Evolutionary conservation across 2,888 invertebrate genomes (phyloP).

Genomic region (Cheilosia grossa): DNA sequence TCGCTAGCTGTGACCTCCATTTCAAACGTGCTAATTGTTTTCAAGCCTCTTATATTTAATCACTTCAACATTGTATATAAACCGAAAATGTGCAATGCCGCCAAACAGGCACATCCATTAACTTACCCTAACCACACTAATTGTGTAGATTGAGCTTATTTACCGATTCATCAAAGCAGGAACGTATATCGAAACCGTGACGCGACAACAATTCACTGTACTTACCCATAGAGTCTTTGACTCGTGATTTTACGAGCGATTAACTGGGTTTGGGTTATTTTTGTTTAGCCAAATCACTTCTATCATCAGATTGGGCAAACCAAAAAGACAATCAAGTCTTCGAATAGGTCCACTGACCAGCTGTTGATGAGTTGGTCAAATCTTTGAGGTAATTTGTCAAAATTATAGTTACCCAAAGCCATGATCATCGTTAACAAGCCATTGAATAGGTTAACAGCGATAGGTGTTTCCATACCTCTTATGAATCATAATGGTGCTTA

Average conservation of each 20-base stretch:
- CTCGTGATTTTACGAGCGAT: slow-evolving; percentile 19
- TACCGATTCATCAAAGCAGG: slow-evolving; percentile 28
- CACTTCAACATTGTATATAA: not conserved
- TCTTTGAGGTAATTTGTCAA: too few species aligned
- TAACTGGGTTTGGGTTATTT: not conserved
- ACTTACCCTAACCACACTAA: not conserved
- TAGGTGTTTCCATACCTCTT: not conserved
- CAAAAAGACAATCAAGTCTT: too few species aligned
- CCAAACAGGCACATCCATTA: slow-evolving; percentile 23
- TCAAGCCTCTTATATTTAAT: slow-evolving; percentile 10
- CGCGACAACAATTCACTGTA: not conserved
- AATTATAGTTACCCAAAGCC: too few species aligned
- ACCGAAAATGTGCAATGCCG: slow-evolving; percentile 1
- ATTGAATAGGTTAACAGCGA: too few species aligned
- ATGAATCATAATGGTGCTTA: not conserved
- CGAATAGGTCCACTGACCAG: too few species aligned
- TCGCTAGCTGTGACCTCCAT: slow-evolving; percentile 12
- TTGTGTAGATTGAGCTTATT: slow-evolving; percentile 24
- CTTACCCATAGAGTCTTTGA: not conserved
- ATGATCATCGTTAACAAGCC: too few species aligned
- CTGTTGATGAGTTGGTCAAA: too few species aligned
- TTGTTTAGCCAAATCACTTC: too few species aligned
- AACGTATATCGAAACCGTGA: not conserved
- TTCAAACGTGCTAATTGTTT: slow-evolving; percentile 21
- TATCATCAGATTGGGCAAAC: too few species aligned